Evolutionary conservation across 2,888 invertebrate species (phyloP), one percentile per base, ranked within the genome.

Genomic region (Tetragonula carbonaria): DNA sequence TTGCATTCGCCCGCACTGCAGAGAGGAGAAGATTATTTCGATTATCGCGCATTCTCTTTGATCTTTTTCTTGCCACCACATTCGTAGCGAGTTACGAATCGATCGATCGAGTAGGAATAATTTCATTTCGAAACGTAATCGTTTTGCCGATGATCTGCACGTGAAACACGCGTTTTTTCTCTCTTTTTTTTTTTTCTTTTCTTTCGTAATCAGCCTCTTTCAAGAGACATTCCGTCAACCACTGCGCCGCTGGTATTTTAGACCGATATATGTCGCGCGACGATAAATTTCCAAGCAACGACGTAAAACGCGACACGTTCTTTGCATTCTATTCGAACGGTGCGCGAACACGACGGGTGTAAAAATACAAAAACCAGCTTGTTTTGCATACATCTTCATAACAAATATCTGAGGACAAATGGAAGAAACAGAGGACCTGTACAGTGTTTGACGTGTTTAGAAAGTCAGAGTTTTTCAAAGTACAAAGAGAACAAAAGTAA

Each of bases 371-470:
- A 28, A 65, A 21, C 38, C 62, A 4, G 18, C 14, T 62, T 57
- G 51, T 75, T 77, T 67, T 66, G 84, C 82, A 73, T 84, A 59
- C 63, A 84, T 78, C 78, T 78, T 66, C 84, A 78, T 84, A 23
- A 50, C 14, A n/a, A 23, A 67, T 23, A 16, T 6, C 14, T 14
- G 23, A 23, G 18, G 23, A 11, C 28, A 23, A 1, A 4, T 11
- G 13, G 6, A 4, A 51, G 18, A 11, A 13, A 13, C 4, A 23
- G 3, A 23, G 6, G 8, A 4, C 8, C 2, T 3, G 21, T 8
- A 13, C 0, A 33, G 18, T 62, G 28, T 16, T 16, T 18, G 53
- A 14, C 53, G 53, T 21, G 8, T 53, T 53, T 53, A 53, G 21
- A 53, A 45, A 45, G 8, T 45, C 45, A 8, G 8, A 11, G 45